A percentile compares a stretch with the other conserved stretches of the same genome.
These are phyloP conservation scores for Apoda limacodes DNA, from an alignment of 2,888 invertebrate genomes.

Conservation along the genomic window DNA sequence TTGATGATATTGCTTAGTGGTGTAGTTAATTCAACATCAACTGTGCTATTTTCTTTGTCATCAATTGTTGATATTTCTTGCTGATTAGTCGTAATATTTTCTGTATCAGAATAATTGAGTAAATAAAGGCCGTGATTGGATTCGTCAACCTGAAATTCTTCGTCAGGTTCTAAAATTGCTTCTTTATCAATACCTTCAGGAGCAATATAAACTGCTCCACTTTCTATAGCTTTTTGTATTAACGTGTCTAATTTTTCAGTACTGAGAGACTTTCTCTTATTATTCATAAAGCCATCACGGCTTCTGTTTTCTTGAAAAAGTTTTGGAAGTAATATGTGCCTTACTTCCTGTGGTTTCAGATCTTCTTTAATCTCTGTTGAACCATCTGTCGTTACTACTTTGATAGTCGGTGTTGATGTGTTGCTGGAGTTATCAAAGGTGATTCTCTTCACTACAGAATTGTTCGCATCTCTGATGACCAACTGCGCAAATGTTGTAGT, in stretches of 20 bases:
- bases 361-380: conserved; percentile 48
- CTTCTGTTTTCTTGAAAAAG: conserved; percentile 47
- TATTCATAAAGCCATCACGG: conserved; percentile 52
- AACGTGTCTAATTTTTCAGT: conserved; percentile 33
- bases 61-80: conserved; percentile 27
- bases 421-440: conserved; percentile 53
- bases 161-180: conserved; percentile 59
- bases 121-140: conserved; percentile 64
- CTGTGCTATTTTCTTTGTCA: conserved; percentile 27
- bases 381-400: conserved; percentile 48
- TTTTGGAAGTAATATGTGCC: conserved; percentile 54
- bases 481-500: conserved; percentile 59
- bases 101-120: conserved; percentile 60
- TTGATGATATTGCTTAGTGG: conserved; percentile 18
- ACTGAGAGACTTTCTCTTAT: conserved; percentile 39
- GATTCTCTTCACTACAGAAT: conserved; percentile 48
- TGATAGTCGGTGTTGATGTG: conserved; percentile 41
- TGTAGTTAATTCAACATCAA: conserved; percentile 19
- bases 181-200: conserved; percentile 59
- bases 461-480: conserved; percentile 52
- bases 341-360: conserved; percentile 56
- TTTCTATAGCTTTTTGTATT: conserved; percentile 41
- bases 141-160: conserved; percentile 67
- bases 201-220: conserved; percentile 51
- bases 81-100: conserved; percentile 32